A percentile compares a stretch with the other conserved stretches of the same genome.
phyloP scores from a whole-genome alignment of 2,113 vertebrate genomes.

The Oreochromis spilurus region DNA sequence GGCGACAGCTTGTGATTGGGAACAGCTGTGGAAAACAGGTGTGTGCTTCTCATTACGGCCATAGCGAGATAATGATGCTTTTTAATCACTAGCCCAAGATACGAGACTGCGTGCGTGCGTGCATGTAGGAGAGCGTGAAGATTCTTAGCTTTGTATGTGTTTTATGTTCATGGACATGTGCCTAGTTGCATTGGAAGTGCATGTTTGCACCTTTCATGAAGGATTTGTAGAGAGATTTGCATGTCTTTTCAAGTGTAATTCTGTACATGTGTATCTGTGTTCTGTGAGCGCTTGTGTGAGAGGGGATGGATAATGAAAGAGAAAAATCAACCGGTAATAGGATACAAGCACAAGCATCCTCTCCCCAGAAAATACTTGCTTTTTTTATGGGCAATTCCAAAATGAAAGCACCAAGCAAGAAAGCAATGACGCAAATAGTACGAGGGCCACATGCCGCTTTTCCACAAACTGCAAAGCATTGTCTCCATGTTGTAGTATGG shows the following conservation, averaged over 20 bases:
- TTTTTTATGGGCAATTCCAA: constrained; percentile 19
- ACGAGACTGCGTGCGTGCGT: neutral
- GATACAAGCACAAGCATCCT: neutral
- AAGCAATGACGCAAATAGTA: constrained; percentile 7
- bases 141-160: neutral
- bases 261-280: neutral
- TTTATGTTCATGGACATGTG: neutral
- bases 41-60: constrained; percentile 54
- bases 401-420: constrained; percentile 13
- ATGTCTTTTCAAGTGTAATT: neutral
- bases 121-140: neutral
- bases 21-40: constrained; percentile 66
- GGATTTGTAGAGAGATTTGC: neutral
- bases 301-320: neutral
- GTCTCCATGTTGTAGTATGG: neutral
- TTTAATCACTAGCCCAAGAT: constrained; percentile 39
- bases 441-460: neutral
- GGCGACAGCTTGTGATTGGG: constrained; percentile 45
- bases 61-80: constrained; percentile 35
- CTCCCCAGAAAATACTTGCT: neutral
- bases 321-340: neutral
- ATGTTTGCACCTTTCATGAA: neutral
- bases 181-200: neutral
- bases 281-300: neutral
- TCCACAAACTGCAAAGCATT: neutral